Base-by-base conservation (phyloP, 2,797 vertebrate genomes). In the Anabas testudineus region DNA sequence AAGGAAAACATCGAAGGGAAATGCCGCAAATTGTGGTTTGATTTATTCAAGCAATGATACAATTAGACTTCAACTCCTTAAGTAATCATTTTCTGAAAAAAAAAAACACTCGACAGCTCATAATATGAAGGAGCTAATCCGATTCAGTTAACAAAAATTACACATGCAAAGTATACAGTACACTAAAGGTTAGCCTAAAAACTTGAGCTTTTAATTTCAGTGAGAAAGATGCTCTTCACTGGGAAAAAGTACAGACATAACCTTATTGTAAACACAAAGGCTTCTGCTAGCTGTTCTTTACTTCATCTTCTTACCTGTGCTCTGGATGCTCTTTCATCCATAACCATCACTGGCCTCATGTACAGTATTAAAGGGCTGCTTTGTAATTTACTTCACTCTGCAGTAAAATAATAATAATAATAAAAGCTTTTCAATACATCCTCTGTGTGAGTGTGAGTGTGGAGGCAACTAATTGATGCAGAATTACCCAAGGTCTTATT, bases 361-460 rank as follows among this genome's bases (percentile, higher is more conserved):
- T 7, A 30, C 30, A 28, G 28, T 71, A 83, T 85, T 72, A 71
- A 78, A 67, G 14, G 34, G 14, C 7, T 16, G 14, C 15, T 41
- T 18, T 15, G 49, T 24, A 57, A 30, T 67, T 56, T 52, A 41
- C 46, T n/a, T n/a, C 54, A 65, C 7, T 60, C 56, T 70, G n/a
- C 28, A 39, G 34, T 1, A 43, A 9, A 30, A 30, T 7, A 30
- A 30, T 30, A 30, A 30, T 4, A 18, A 39, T 5, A 39, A 39
- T 5, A 39, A 45, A 19, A 41, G 7, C 42, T 16, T n/a, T 18
- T 43, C 7, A 41, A 16, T 41, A 43, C 43, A 10, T 19, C 6
- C 16, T 43, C 18, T 9, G n/a, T n/a, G n/a, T n/a, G n/a, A n/a
- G n/a, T n/a, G n/a, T n/a, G 9, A 37, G 26, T 24, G 37, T 1